Conservation (phyloP, 2,113 vertebrate genomes). For the Lanius collurio region DNA sequence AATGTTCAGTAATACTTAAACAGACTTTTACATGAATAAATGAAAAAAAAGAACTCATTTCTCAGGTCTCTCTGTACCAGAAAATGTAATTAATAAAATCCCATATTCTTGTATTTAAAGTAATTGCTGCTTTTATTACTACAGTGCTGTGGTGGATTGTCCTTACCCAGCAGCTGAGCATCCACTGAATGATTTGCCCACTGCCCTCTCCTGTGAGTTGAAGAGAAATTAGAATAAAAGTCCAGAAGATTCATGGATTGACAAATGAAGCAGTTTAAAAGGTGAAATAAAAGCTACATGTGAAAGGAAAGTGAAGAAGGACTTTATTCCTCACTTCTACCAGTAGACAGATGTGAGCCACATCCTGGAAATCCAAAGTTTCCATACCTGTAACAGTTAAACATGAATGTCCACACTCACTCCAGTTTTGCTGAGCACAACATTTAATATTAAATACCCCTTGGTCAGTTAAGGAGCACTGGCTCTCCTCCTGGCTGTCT, state of each 20-base stretch:
- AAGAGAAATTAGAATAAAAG: neutral
- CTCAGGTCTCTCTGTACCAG: neutral
- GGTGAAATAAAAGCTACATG: neutral
- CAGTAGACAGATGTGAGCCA: neutral
- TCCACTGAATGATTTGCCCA: rapidly evolving
- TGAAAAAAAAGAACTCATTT: neutral
- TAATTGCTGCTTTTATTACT: neutral
- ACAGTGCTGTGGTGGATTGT: neutral
- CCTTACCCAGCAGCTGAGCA: neutral
- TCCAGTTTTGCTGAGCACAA: neutral
- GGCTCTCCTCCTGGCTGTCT: neutral
- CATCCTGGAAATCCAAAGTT: neutral
- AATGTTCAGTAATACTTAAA: neutral
- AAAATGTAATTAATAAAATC: neutral
- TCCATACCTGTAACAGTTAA: neutral
- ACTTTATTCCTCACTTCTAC: neutral
- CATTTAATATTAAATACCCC: neutral
- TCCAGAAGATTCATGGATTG: neutral
- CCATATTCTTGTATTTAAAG: neutral
- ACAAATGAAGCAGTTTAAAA: neutral
- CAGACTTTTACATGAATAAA: neutral
- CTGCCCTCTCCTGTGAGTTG: neutral
- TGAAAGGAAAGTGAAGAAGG: neutral
- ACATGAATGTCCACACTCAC: neutral
- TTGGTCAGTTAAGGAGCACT: neutral